Percentiles rank a stretch among this genome's conserved stretches.
Evolutionary conservation across 2,888 invertebrate genomes (phyloP).

Genomic region (Machimus atricapillus): DNA sequence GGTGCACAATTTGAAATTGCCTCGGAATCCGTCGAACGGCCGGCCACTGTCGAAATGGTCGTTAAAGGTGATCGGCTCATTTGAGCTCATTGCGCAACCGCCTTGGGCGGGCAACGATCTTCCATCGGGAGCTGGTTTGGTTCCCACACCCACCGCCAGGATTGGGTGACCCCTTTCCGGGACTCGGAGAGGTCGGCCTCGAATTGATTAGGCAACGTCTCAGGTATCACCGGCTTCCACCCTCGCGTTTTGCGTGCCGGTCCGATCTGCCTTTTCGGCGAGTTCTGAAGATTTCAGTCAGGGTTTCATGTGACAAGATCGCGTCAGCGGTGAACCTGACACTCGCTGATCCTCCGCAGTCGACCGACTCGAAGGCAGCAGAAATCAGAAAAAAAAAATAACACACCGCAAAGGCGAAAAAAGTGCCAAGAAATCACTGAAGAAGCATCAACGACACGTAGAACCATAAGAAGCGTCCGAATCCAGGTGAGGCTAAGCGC

Average conservation of each 20-base stretch:
- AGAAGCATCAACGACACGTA: constrained; percentile 47
- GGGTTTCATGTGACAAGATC: constrained; percentile 36
- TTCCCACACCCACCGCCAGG: constrained; percentile 29
- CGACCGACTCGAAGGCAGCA: neutral
- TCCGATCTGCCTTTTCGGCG: constrained; percentile 21
- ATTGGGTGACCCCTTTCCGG: neutral
- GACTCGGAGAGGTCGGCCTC: neutral
- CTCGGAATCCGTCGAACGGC: constrained; percentile 18
- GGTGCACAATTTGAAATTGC: constrained; percentile 37
- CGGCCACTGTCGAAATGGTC: neutral
- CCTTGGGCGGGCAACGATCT: neutral
- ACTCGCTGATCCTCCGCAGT: constrained; percentile 18
- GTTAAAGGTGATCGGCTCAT: neutral
- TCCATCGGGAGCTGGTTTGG: neutral
- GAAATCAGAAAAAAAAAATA: constrained; percentile 31
- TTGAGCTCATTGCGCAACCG: neutral
- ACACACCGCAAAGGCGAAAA: neutral
- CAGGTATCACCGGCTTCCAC: constrained; percentile 8
- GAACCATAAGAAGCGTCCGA: constrained; percentile 37
- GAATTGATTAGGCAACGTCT: constrained; percentile 24
- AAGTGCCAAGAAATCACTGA: constrained; percentile 40
- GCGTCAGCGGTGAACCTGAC: constrained; percentile 34
- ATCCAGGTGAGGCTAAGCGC: constrained; percentile 9
- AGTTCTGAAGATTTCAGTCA: constrained; percentile 22
- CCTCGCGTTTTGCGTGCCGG: constrained; percentile 23